phyloP scores from a whole-genome alignment of 2,888 invertebrate species.

The Epiblema foenella region DNA sequence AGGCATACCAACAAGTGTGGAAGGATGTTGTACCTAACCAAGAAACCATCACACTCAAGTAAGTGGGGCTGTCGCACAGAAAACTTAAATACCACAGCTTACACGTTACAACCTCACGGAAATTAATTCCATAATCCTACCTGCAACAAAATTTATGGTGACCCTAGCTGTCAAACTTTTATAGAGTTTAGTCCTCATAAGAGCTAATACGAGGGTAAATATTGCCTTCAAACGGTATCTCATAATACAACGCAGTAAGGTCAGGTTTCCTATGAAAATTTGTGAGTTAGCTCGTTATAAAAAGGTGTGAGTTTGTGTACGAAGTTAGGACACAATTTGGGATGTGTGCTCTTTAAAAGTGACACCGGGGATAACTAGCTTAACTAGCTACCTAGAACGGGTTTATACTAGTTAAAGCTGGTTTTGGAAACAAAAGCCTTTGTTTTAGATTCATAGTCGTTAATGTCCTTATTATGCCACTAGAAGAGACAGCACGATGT shows the following conservation, averaged over 20 bases:
- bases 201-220: constrained; percentile 17
- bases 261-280: background rate
- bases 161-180: constrained; percentile 7
- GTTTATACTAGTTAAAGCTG: background rate
- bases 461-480: too few species aligned
- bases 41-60: too few species aligned
- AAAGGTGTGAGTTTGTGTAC: constrained; percentile 38
- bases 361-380: constrained; percentile 12
- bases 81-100: too few species aligned
- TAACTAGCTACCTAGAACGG: constrained; percentile 13
- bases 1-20: too few species aligned
- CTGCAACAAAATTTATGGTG: constrained; percentile 7
- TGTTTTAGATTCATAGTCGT: too few species aligned
- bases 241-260: constrained; percentile 2
- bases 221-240: background rate
- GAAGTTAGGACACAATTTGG: constrained; percentile 33
- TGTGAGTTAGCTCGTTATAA: constrained; percentile 14
- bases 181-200: constrained; percentile 16
- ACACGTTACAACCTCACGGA: too few species aligned
- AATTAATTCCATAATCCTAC: background rate
- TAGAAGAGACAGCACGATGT: too few species aligned
- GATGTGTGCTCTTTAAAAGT: constrained; percentile 21
- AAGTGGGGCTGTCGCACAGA: too few species aligned
- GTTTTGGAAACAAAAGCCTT: too few species aligned
- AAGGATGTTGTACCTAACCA: too few species aligned